These are phyloP conservation scores for Dioctria linearis DNA, from an alignment of 2,888 invertebrate species.

Conservation along the genomic window DNA sequence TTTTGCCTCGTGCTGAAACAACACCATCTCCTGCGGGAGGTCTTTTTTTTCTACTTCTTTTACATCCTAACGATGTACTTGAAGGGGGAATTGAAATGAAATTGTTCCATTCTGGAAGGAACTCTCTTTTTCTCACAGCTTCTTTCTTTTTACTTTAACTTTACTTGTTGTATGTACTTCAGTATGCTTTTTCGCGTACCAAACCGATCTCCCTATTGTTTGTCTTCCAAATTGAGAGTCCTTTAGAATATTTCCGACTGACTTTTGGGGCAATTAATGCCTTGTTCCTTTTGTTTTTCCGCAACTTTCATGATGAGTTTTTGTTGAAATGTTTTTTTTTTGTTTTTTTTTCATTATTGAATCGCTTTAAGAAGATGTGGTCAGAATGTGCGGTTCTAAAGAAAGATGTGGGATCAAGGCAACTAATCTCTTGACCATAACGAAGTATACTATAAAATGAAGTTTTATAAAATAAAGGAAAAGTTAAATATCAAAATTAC, in stretches of 20 bases:
- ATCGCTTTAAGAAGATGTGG: too few relatives aligned
- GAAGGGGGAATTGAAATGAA: conserved; percentile 27
- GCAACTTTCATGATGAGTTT: too few relatives aligned
- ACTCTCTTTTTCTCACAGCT: not conserved
- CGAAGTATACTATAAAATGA: too few relatives aligned
- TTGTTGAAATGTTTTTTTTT: too few relatives aligned
- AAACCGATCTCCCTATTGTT: not conserved
- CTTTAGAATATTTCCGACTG: conserved; percentile 23
- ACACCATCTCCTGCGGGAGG: conserved; percentile 13
- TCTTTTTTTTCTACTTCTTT: not conserved
- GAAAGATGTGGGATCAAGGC: too few relatives aligned
- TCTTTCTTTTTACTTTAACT: not conserved
- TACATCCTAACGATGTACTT: conserved; percentile 32
- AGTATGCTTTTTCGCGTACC: not conserved
- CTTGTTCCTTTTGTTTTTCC: not conserved
- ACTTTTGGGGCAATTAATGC: conserved; percentile 30
- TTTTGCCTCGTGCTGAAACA: conserved; percentile 23
- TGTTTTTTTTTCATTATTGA: too few relatives aligned
- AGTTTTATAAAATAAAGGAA: too few relatives aligned
- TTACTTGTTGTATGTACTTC: conserved; percentile 22
- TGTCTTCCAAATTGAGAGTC: conserved; percentile 35
- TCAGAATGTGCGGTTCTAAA: too few relatives aligned
- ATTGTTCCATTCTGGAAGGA: conserved; percentile 24
- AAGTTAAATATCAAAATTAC: too few relatives aligned
- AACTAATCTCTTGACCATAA: too few relatives aligned